Evolutionary conservation across 2,797 vertebrate species (phyloP).

Genomic region (Etheostoma nigrum): DNA sequence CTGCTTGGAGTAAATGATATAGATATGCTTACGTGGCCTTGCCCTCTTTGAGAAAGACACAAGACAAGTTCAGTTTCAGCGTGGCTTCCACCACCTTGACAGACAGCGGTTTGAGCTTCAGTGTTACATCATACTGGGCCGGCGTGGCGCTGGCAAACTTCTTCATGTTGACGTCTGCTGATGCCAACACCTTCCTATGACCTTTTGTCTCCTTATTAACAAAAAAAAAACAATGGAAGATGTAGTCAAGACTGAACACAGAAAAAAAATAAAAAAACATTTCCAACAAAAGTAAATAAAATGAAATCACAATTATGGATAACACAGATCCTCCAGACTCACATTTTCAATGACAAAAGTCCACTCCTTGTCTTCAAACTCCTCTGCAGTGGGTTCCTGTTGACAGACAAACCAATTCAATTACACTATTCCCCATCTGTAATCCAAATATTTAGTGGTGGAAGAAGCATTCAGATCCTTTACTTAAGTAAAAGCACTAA

Average conservation of each 20-base stretch:
- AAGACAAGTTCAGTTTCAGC: conserved; percentile 88
- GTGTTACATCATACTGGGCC: conserved; percentile 82
- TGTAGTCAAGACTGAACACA: background rate
- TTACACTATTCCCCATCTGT: background rate
- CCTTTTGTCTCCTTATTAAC: conserved; percentile 90
- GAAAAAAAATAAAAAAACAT: background rate
- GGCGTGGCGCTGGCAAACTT: conserved; percentile 86
- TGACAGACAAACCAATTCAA: background rate
- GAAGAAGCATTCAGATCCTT: no score
- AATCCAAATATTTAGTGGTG: background rate
- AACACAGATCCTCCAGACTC: conserved; percentile 55
- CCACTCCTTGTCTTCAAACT: conserved; percentile 95
- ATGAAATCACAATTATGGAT: background rate
- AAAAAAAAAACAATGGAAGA: background rate
- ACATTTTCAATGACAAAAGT: conserved; percentile 93
- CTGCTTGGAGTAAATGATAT: background rate
- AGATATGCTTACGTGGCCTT: conserved; percentile 89
- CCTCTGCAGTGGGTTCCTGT: conserved; percentile 90
- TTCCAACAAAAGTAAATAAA: background rate
- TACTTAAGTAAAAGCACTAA: no score
- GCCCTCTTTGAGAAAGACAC: conserved; percentile 91
- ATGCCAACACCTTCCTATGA: conserved; percentile 89
- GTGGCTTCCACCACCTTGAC: conserved; percentile 92
- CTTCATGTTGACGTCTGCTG: conserved; percentile 89
- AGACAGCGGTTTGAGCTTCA: conserved; percentile 90